Evolutionary conservation across 2,888 invertebrate species (phyloP), one percentile per base, ranked within the genome.

Genomic region (Holacanthella duospinosa): DNA sequence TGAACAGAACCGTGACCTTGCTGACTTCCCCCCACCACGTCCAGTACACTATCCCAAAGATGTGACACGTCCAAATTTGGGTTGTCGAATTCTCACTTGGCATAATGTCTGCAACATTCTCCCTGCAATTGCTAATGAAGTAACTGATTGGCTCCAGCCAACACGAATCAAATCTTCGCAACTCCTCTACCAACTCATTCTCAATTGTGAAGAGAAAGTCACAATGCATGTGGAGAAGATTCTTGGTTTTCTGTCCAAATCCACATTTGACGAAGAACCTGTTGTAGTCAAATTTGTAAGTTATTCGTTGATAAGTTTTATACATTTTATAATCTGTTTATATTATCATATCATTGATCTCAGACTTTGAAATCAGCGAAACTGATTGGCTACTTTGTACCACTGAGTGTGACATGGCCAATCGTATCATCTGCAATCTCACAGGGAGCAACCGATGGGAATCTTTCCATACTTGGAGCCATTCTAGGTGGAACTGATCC

Each of bases 61-160:
- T 70, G 78, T 84, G 83, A 77, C 74, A 71, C 67, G 93, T n/a
- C 93, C 93, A 0, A 89, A 88, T 74, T 80, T 93, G 25, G 93
- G 93, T 0, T 95, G 95, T 75, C 83, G 93, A 9, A 81, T 82
- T 1, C 77, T 95, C 58, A 87, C 89, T 0, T 85, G 87, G 74
- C 82, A 84, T 64, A 86, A 91, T 74, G 80, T 88, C 66, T 83
- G 85, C 60, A 87, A 86, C 77, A 83, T 92, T 67, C 78, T 88
- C 16, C 84, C 85, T 26, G 88, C 86, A 44, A 80, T 92, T 69
- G 78, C 81, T 55, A 79, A 77, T 75, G 92, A 93, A 76, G 80
- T 92, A 73, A 81, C 82, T 0, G 86, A 89, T 69, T 92, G 91
- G 91, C 84, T 87, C 74, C 81, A 80, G 0, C 82, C 82, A 64